Conservation (phyloP, 2,113 vertebrate species). For the Falcunculus frontatus region DNA sequence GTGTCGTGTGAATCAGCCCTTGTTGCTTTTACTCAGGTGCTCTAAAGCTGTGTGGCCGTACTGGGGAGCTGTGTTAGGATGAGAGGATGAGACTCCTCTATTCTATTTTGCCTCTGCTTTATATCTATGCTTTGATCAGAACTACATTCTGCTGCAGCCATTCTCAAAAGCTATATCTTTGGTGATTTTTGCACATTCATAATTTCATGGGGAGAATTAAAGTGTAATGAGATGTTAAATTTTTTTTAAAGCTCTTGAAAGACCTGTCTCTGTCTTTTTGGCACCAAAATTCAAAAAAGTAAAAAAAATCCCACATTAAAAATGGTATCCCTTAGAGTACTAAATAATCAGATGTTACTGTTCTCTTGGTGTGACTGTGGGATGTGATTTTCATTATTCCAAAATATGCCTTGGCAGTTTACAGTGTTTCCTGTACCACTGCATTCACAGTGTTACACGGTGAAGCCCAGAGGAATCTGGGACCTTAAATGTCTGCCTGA, state of each 20-base stretch:
- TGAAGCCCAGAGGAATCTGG: not conserved
- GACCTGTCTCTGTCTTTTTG: not conserved
- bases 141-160: not conserved
- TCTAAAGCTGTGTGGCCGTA: accelerated
- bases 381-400: not conserved
- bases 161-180: not conserved
- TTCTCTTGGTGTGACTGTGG: not conserved
- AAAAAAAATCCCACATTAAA: not conserved
- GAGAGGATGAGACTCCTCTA: not conserved
- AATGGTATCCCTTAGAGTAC: not conserved
- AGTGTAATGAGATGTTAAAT: not conserved
- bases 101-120: not conserved
- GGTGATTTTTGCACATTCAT: not conserved
- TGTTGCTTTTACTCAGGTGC: not conserved
- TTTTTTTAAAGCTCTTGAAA: not conserved
- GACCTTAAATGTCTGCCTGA: not conserved
- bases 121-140: not conserved
- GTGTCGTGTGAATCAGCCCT: not conserved
- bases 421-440: not conserved
- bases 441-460: not conserved
- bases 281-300: not conserved
- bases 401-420: not conserved
- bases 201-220: not conserved
- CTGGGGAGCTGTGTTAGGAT: not conserved
- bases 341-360: not conserved